Evolutionary conservation across 1,140 invertebrate genomes (phyloP).

Genomic region (Heliconius hermathena): DNA sequence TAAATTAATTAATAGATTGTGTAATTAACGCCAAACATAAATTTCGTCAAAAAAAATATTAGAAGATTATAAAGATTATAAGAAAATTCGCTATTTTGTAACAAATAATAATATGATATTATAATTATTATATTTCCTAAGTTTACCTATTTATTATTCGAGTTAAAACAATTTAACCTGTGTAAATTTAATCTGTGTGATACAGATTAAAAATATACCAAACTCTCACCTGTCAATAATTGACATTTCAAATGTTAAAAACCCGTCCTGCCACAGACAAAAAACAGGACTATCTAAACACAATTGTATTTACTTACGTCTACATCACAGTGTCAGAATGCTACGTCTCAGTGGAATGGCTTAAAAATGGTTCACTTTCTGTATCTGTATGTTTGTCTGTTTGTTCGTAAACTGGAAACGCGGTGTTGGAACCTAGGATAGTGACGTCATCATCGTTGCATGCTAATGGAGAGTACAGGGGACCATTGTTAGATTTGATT

Average conservation of each 20-base stretch:
- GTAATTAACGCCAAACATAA: too few relatives aligned
- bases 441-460: constrained; percentile 66
- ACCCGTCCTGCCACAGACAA: neutral
- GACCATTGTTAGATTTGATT: constrained; percentile 44
- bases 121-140: too few relatives aligned
- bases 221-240: neutral
- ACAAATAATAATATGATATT: too few relatives aligned
- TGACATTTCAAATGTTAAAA: neutral
- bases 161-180: too few relatives aligned
- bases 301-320: constrained; percentile 56
- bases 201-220: neutral
- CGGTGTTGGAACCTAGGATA: constrained; percentile 51
- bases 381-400: constrained; percentile 12
- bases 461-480: constrained; percentile 64
- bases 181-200: too few relatives aligned
- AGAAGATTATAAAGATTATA: too few relatives aligned
- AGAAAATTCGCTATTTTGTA: too few relatives aligned
- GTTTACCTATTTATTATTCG: too few relatives aligned
- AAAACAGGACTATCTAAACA: constrained; percentile 13
- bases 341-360: constrained; percentile 65
- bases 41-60: too few relatives aligned
- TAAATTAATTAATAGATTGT: too few relatives aligned
- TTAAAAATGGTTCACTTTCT: constrained; percentile 64
- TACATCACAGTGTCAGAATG: constrained; percentile 61
- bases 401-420: constrained; percentile 47